Evolutionary conservation across 2,888 invertebrate genomes (phyloP).

Genomic region (Actias luna): DNA sequence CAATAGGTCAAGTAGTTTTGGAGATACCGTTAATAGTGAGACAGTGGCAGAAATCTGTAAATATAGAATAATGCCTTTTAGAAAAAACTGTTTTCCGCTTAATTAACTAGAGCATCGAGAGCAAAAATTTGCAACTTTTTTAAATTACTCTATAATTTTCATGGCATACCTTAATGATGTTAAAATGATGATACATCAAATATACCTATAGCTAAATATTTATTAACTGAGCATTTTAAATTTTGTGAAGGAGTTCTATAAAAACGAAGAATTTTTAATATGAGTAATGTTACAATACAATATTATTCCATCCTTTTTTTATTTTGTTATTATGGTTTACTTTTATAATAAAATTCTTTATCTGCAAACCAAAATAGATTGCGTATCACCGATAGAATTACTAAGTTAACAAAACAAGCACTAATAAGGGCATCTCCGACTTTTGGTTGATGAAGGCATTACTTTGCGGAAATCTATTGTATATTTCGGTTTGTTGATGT

Average conservation of each 20-base stretch:
- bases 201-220: too few species aligned
- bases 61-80: neutral
- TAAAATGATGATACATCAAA: neutral
- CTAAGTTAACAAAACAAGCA: neutral
- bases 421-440: neutral
- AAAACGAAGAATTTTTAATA: neutral
- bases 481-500: neutral
- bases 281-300: too few species aligned
- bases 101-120: neutral
- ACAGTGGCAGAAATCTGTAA: too few species aligned
- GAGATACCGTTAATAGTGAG: neutral
- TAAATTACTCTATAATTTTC: neutral
- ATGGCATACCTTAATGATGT: neutral
- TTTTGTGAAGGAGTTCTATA: too few species aligned
- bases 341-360: neutral
- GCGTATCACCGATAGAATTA: neutral
- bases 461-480: neutral
- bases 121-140: neutral
- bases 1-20: too few species aligned
- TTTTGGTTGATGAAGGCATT: constrained; percentile 4
- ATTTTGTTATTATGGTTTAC: neutral
- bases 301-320: neutral
- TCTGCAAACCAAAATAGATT: neutral
- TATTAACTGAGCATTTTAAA: too few species aligned
- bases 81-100: neutral